Evolutionary conservation across 2,113 vertebrate genomes (phyloP).

Genomic region (Ciconia maguari): DNA sequence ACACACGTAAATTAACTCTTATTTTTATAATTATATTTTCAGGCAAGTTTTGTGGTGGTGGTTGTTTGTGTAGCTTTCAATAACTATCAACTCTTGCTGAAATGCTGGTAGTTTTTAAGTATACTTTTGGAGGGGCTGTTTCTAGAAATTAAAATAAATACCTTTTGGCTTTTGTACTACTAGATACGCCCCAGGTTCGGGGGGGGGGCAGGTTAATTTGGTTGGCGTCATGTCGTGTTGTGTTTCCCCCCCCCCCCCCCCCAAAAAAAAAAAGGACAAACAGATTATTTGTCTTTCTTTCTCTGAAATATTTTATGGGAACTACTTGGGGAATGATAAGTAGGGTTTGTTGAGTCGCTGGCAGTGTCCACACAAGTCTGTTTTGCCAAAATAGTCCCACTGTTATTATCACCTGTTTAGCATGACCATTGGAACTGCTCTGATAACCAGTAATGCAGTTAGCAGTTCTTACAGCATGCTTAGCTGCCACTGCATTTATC

Average conservation of each 20-base stretch:
- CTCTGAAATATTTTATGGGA: not conserved
- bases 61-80: not conserved
- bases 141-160: not conserved
- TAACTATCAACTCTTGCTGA: not conserved
- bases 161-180: not conserved
- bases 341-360: not conserved
- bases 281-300: not conserved
- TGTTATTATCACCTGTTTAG: not conserved
- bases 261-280: not conserved
- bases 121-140: not conserved
- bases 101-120: not conserved
- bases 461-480: not conserved
- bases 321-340: not conserved
- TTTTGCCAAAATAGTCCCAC: not conserved
- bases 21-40: not conserved
- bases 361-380: not conserved
- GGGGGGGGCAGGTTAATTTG: not conserved
- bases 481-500: not conserved
- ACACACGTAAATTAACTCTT: not conserved
- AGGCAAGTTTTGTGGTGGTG: not conserved
- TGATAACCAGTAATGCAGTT: not conserved
- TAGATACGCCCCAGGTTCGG: not conserved
- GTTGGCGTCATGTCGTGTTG: rapidly evolving
- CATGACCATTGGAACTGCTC: not conserved
- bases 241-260: too few species aligned